These are phyloP conservation scores for Ptilodon capucinus DNA, from an alignment of 2,888 invertebrate species.

Conservation along the genomic window DNA sequence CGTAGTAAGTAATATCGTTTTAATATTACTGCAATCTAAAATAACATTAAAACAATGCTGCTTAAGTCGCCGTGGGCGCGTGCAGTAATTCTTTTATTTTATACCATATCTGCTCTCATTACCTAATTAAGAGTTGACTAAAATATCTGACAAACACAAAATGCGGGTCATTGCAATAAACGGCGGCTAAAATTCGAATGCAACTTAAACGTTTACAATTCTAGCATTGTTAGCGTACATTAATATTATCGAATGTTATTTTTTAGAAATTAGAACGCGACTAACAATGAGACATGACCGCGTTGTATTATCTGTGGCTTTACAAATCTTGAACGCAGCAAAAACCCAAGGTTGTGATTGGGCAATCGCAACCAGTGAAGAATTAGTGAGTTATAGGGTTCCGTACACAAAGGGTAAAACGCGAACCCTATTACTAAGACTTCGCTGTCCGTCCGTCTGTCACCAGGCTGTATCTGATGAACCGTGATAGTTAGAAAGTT, in stretches of 20 bases:
- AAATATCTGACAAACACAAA: background rate
- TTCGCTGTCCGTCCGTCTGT: too few relatives aligned
- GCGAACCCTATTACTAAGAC: too few relatives aligned
- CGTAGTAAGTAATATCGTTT: too few relatives aligned
- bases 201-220: background rate
- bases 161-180: background rate
- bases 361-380: conserved; percentile 33
- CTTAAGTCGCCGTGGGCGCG: too few relatives aligned
- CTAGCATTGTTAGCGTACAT: background rate
- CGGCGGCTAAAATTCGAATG: background rate
- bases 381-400: too few relatives aligned
- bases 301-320: conserved; percentile 9
- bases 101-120: background rate
- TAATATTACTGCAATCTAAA: too few relatives aligned
- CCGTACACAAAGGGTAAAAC: too few relatives aligned
- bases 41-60: too few relatives aligned
- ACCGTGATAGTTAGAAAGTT: too few relatives aligned
- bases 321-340: conserved; percentile 14
- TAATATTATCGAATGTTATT: background rate
- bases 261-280: conserved; percentile 1
- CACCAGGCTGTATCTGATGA: too few relatives aligned
- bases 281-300: background rate
- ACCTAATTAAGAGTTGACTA: background rate
- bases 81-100: background rate
- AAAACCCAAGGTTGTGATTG: conserved; percentile 46